Percentiles rank a stretch among this genome's conserved stretches.
phyloP scores from a whole-genome alignment of 2,797 vertebrate species.

The Lacerta bilineata region DNA sequence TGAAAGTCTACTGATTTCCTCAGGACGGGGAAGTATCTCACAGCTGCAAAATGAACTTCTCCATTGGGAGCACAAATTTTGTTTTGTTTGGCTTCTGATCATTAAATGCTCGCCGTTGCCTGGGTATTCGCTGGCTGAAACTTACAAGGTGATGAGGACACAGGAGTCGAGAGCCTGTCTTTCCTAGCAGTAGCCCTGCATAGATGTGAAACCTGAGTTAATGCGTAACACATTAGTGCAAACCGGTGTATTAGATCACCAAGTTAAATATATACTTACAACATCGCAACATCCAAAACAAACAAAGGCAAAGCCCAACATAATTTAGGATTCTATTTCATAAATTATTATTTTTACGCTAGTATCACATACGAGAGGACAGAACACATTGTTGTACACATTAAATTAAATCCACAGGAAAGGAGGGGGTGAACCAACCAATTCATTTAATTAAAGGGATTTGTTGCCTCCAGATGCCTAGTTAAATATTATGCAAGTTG shows the following conservation, averaged over 20 bases:
- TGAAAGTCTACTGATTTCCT: constrained; percentile 48
- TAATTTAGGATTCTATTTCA: constrained; percentile 39
- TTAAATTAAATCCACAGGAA: constrained; percentile 10
- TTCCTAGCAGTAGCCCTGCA: constrained; percentile 26
- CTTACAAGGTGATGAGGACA: background rate
- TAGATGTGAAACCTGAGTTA: constrained; percentile 67
- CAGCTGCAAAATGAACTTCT: constrained; percentile 63
- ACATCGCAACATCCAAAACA: constrained; percentile 49
- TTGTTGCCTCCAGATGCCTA: constrained; percentile 29
- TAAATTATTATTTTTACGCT: background rate
- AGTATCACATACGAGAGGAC: constrained; percentile 12
- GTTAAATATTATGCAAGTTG: constrained; percentile 41
- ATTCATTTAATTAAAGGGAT: background rate
- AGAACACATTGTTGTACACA: constrained; percentile 7
- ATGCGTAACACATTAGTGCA: constrained; percentile 75
- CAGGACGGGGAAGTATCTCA: constrained; percentile 54
- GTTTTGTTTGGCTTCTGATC: constrained; percentile 55
- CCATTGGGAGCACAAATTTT: constrained; percentile 44
- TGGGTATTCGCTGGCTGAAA: constrained; percentile 28
- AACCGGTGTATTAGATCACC: constrained; percentile 65
- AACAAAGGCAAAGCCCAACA: background rate
- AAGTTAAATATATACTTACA: constrained; percentile 75
- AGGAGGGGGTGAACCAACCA: background rate
- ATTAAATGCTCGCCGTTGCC: constrained; percentile 56
- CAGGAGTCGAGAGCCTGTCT: constrained; percentile 27